A percentile compares a stretch with the other conserved stretches of the same genome.
These are phyloP conservation scores for Pyrochroa serraticornis DNA, from an alignment of 2,888 invertebrate genomes.

Conservation along the genomic window DNA sequence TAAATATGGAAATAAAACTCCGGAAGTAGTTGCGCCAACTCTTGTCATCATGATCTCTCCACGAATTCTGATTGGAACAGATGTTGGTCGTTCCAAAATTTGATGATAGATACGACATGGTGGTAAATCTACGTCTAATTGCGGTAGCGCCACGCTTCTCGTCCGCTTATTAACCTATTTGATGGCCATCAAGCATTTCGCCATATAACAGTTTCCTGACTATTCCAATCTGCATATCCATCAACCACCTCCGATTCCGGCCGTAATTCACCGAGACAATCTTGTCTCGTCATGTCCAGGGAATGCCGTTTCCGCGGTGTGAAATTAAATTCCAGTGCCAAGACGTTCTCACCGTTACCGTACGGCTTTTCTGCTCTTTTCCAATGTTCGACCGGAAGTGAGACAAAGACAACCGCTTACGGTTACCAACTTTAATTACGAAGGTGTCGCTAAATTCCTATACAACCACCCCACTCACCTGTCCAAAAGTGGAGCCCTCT, in stretches of 20 bases:
- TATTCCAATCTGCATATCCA: slow-evolving; percentile 1
- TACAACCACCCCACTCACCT: slow-evolving; percentile 41
- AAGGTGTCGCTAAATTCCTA: slow-evolving; percentile 46
- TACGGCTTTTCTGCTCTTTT: slow-evolving; percentile 9
- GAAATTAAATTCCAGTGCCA: slow-evolving; percentile 52
- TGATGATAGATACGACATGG: too few relatives aligned
- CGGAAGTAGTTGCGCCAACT: too few relatives aligned
- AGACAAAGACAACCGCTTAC: slow-evolving; percentile 36
- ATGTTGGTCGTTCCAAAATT: too few relatives aligned
- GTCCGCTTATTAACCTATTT: slow-evolving; percentile 1
- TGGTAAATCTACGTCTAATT: too few relatives aligned
- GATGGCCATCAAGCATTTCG: background rate
- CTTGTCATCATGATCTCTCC: too few relatives aligned
- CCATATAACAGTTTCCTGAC: background rate
- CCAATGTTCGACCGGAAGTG: slow-evolving; percentile 10
- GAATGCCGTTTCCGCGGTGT: slow-evolving; percentile 46
- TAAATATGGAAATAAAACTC: too few relatives aligned
- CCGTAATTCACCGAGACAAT: slow-evolving; percentile 24
- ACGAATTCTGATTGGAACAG: too few relatives aligned
- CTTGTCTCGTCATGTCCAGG: slow-evolving; percentile 31
- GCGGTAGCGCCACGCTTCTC: background rate
- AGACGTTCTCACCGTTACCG: slow-evolving; percentile 36
- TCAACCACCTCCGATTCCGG: slow-evolving; percentile 2
- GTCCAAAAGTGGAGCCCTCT: slow-evolving; percentile 20
- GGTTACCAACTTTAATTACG: slow-evolving; percentile 47